Percentiles rank a stretch among this genome's conserved stretches.
Evolutionary conservation across 2,797 vertebrate genomes (phyloP).

Genomic region (Nasua narica): DNA sequence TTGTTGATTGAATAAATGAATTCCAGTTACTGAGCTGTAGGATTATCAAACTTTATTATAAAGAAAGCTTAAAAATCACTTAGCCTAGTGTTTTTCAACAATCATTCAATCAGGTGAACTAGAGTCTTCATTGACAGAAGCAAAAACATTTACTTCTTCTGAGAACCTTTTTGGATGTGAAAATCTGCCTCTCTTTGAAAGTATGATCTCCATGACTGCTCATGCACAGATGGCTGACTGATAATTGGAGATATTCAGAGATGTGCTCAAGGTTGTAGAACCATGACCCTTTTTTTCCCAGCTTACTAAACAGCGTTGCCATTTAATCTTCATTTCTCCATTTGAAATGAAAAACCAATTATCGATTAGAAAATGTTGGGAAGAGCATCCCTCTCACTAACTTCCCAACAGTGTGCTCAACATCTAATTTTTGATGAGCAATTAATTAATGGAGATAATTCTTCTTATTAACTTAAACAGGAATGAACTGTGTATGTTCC

Average conservation of each 20-base stretch:
- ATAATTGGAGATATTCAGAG: not conserved
- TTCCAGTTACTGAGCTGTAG: not conserved
- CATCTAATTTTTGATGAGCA: not conserved
- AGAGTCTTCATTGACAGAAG: not conserved
- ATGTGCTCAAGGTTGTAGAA: not conserved
- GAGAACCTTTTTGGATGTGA: not conserved
- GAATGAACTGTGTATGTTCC: not conserved
- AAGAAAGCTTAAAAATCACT: not conserved
- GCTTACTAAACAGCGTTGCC: not conserved
- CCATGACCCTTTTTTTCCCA: not conserved
- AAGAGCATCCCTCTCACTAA: not conserved
- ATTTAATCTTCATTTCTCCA: not conserved
- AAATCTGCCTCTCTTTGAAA: not conserved
- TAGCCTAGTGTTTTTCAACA: not conserved
- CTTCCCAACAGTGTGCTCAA: not conserved
- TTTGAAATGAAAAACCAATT: not conserved
- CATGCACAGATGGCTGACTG: not conserved
- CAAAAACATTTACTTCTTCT: not conserved
- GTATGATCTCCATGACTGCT: not conserved
- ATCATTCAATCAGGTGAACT: not conserved
- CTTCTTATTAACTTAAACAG: not conserved
- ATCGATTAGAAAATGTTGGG: not conserved
- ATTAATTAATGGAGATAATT: not conserved
- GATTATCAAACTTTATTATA: not conserved
- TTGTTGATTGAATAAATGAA: not conserved